Conservation (phyloP, 2,888 invertebrate genomes). For the Thecophora atra region DNA sequence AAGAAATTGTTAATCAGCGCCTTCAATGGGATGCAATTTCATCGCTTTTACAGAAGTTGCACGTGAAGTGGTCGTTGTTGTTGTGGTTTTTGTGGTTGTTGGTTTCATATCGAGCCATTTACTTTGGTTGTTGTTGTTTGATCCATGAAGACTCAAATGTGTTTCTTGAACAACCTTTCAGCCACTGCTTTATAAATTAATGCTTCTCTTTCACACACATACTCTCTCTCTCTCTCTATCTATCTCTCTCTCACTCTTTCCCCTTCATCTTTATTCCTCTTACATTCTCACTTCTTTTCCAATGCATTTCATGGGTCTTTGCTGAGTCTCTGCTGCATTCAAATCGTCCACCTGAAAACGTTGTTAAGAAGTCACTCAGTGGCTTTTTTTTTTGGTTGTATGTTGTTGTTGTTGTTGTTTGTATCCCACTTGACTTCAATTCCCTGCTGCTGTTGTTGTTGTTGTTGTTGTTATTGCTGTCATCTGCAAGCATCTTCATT, state of each 20-base stretch:
- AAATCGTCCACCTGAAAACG: slow-evolving; percentile 30
- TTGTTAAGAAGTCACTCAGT: slow-evolving; percentile 36
- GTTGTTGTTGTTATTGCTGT: not conserved
- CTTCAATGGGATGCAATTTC: too few species aligned
- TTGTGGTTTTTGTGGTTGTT: slow-evolving; percentile 19
- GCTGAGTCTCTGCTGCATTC: not conserved
- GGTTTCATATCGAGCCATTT: not conserved
- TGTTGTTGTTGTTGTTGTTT: not conserved
- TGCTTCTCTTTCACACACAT: not conserved
- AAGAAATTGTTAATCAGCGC: too few species aligned
- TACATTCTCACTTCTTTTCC: not conserved
- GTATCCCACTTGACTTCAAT: too few species aligned
- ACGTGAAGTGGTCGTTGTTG: not conserved
- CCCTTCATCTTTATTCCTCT: not conserved
- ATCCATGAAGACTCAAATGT: not conserved
- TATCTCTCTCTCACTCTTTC: not conserved
- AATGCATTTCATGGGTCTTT: not conserved
- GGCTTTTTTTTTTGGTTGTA: slow-evolving; percentile 1
- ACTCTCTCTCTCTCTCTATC: not conserved
- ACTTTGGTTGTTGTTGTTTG: not conserved
- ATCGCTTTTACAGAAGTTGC: slow-evolving; percentile 2
- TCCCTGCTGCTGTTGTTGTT: not conserved
- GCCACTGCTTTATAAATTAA: too few species aligned
- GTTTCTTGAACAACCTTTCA: not conserved
- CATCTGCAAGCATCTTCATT: not conserved